These are phyloP conservation scores for Saxidomus purpurata DNA, from an alignment of 1,140 invertebrate species.

Conservation along the genomic window DNA sequence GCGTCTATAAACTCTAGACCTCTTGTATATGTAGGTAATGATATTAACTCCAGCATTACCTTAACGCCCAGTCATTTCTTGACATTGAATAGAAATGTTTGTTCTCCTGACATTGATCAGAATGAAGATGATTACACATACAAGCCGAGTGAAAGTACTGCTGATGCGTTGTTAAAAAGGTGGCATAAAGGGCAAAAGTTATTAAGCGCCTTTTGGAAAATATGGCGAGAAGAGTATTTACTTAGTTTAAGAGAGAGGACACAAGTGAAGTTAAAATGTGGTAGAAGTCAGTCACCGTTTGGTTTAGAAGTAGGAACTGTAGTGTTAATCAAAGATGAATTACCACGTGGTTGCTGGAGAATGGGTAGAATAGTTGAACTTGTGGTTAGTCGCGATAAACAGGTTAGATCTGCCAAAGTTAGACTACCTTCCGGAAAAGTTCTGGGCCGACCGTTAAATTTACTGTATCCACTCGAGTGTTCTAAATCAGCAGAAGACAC, in stretches of 20 bases:
- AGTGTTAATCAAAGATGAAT: constrained; percentile 17
- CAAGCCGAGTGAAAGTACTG: constrained; percentile 8
- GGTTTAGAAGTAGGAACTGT: neutral
- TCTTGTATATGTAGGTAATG: constrained; percentile 37
- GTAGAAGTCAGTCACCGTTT: neutral
- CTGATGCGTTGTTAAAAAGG: neutral
- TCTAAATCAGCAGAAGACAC: too few species aligned
- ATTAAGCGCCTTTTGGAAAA: constrained; percentile 8
- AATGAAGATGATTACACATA: neutral
- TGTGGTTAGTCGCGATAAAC: neutral
- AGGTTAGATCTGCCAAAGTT: neutral
- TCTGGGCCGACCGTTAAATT: neutral
- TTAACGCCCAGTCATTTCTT: constrained; percentile 28
- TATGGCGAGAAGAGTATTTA: too few species aligned
- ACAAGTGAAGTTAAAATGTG: neutral
- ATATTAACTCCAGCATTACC: constrained; percentile 38
- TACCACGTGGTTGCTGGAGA: constrained; percentile 10
- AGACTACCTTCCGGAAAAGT: neutral
- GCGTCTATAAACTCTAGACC: constrained; percentile 40
- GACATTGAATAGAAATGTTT: neutral
- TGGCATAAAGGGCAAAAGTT: constrained; percentile 45
- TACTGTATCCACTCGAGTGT: constrained; percentile 3
- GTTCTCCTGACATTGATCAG: constrained; percentile 16
- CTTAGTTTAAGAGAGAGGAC: constrained; percentile 15
- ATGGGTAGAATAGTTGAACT: neutral